A percentile compares a stretch with the other conserved stretches of the same genome.
Evolutionary conservation across 2,888 invertebrate genomes (phyloP).

Genomic region (Papilio demoleus): DNA sequence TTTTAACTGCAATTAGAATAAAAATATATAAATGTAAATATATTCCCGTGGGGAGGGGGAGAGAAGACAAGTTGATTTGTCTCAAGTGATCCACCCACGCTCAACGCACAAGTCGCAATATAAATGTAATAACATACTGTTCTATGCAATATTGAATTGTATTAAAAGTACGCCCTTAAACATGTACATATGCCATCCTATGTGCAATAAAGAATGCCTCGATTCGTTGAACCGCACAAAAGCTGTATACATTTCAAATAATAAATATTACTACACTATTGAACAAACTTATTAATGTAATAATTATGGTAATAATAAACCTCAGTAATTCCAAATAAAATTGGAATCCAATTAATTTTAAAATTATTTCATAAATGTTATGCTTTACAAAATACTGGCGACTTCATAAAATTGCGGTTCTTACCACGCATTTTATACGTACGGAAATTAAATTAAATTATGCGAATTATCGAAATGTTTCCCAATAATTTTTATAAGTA

Average conservation of each 20-base stretch:
- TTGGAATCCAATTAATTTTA: not conserved
- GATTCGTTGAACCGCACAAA: not conserved
- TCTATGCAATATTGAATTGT: constrained; percentile 7
- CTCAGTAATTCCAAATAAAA: not conserved
- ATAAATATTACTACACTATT: no score
- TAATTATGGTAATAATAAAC: not conserved
- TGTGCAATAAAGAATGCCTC: not conserved
- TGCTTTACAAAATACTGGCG: no score
- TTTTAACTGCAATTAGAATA: not conserved
- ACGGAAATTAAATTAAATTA: no score
- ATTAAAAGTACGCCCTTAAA: not conserved
- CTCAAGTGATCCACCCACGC: not conserved
- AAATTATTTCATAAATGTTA: not conserved
- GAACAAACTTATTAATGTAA: not conserved
- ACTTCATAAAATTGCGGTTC: no score
- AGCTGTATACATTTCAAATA: not conserved
- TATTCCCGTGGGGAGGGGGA: not conserved
- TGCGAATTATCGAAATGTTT: not conserved
- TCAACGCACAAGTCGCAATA: not conserved
- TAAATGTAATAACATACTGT: not conserved
- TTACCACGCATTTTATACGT: no score
- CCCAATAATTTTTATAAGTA: no score
- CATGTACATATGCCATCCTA: not conserved
- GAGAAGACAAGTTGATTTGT: constrained; percentile 5
- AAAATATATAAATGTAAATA: not conserved